Conservation (phyloP, 2,113 vertebrate species). For the Hystrix cristata region DNA sequence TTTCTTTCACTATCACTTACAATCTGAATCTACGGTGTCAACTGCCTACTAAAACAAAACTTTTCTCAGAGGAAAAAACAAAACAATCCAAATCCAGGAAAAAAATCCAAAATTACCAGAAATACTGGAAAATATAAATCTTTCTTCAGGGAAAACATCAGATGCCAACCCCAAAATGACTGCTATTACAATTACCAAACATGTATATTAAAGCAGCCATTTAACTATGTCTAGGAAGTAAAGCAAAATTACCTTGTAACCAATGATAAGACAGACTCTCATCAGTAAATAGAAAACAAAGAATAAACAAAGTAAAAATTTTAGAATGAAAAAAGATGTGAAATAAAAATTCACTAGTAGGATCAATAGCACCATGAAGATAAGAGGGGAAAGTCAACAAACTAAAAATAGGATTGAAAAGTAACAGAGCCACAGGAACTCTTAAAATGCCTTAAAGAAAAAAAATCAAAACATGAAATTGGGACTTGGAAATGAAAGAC, state of each 20-base stretch:
- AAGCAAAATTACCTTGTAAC: conserved; percentile 7
- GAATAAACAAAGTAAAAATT: background rate
- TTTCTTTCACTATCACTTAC: background rate
- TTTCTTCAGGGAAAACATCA: background rate
- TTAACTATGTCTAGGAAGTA: background rate
- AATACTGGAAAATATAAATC: background rate
- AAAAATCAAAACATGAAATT: background rate
- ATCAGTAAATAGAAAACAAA: conserved; percentile 1
- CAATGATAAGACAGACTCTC: conserved; percentile 24
- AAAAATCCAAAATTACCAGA: background rate
- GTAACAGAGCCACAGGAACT: background rate
- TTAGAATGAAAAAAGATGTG: conserved; percentile 7
- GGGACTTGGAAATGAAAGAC: background rate
- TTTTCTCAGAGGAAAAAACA: background rate
- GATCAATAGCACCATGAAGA: background rate
- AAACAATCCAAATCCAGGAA: background rate
- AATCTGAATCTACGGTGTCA: background rate
- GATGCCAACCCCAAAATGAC: background rate
- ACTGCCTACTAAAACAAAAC: background rate
- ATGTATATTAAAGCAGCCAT: background rate
- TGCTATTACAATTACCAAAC: background rate
- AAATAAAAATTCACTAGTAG: conserved; percentile 30
- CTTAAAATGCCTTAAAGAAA: background rate
- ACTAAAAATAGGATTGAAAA: background rate
- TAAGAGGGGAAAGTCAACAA: background rate